phyloP scores from a whole-genome alignment of 2,797 vertebrate genomes.

The Fringilla coelebs region DNA sequence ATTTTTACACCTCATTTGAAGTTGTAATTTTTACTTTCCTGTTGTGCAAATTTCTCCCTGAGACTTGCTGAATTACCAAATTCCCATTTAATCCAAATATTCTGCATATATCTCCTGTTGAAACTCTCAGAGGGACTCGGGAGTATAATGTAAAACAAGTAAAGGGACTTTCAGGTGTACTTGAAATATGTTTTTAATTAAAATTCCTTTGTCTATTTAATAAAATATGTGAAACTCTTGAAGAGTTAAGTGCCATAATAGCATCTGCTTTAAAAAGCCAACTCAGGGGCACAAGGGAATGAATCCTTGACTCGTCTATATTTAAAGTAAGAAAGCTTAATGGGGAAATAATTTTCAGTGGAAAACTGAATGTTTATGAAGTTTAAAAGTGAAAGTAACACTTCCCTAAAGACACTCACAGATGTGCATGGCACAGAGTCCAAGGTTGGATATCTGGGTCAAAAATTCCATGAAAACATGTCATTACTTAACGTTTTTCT shows the following conservation, averaged over 20 bases:
- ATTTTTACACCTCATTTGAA: slow-evolving; percentile 32
- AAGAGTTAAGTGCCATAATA: neutral
- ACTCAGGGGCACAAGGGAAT: neutral
- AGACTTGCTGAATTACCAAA: neutral
- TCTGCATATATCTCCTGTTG: neutral
- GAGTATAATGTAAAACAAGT: neutral
- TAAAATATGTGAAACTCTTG: neutral
- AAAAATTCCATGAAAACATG: neutral
- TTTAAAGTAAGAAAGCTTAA: neutral
- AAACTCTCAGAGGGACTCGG: neutral
- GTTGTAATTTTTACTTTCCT: neutral
- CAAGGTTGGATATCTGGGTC: neutral
- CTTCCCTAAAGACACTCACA: neutral
- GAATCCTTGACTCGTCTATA: neutral
- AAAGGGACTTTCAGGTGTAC: neutral
- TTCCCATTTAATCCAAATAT: neutral
- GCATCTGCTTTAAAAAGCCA: neutral
- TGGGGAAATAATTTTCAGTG: neutral
- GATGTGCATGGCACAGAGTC: too few relatives aligned
- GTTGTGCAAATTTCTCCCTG: neutral
- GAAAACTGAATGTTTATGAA: neutral
- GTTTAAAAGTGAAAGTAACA: neutral
- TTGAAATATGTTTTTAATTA: neutral
- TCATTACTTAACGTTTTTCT: neutral
- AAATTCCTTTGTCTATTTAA: neutral